Evolutionary conservation across 1,140 invertebrate genomes (phyloP), one percentile per base, ranked within the genome.

Genomic region (Drosophila triauraria): DNA sequence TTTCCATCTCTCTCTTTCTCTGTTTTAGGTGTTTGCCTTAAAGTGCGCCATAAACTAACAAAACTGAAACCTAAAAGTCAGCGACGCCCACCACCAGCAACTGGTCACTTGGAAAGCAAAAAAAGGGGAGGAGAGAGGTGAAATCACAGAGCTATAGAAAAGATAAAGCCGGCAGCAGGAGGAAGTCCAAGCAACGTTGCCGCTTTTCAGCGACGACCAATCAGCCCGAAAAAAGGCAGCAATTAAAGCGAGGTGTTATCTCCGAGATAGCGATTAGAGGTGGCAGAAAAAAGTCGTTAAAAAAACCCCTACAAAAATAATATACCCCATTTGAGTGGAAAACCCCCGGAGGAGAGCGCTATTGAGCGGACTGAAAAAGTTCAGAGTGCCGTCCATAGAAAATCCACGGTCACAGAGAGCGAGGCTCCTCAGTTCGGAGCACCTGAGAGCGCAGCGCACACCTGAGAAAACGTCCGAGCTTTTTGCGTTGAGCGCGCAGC

Each of bases 31-130:
- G 74, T 88, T 84, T 81, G 78, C 74, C 78, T 90, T 90, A 85
- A 90, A 90, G 84, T 88, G 84, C 75, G 84, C 83, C 84, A 87
- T 88, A 90, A 88, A 84, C 84, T 76, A 90, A n/a, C 53, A n/a
- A 65, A 70, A 65, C 46, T 63, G 60, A 40, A 32, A 50, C 35
- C 65, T 43, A 80, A 88, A 75, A 63, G 58, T 68, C 76, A 80
- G 63, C 69, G 59, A 90, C 85, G 85, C 85, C 85, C 78, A 90
- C 85, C 63, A 51, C 51, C 64, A 71, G 47, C 47, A 38, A 56
- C 67, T 70, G 67, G 67, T 51, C 60, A 65, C 40, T 63, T 38
- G 48, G 47, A 32, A 32, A 23, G 25, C n/a, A 12, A 32, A 40
- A 51, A 46, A 75, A 43, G 65, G 60, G 51, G 53, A 15, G 59